Evolutionary conservation across 2,113 vertebrate species (phyloP), one percentile per base, ranked within the genome.

Genomic region (Perca fluviatilis): DNA sequence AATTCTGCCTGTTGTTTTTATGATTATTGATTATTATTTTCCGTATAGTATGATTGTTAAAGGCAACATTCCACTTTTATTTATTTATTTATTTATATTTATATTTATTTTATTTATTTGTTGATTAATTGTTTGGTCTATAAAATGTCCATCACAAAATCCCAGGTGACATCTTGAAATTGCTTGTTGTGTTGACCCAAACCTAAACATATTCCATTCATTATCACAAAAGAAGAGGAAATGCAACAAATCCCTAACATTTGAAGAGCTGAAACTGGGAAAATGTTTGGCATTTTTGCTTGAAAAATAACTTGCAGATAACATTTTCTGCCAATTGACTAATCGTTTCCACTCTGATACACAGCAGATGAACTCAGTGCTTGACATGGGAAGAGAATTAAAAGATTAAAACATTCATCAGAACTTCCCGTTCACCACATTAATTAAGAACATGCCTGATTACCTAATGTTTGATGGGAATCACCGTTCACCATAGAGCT

Each of bases 401-500:
- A 43, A 43, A 43, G 10, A 43, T 43, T 3, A 11, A 11, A 69
- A 21, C 13, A 27, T 70, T 57, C 15, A 77, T 51, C 74, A 51
- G 46, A 65, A 64, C 53, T 63, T 58, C 18, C 36, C 43, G 14
- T 21, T 43, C 46, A 11, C 43, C 16, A 25, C n/a, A 27, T 25
- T 7, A 25, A 60, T 69, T 57, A 71, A 27, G 19, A 67, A 16
- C 33, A 78, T 11, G 46, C 54, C 25, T 66, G 56, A 77, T 78
- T 61, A 27, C 19, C 61, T 36, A n/a, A 21, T 5, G 21, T 27
- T 27, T 21, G 27, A 68, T 19, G 46, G n/a, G 12, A 18, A 8
- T 57, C 40, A n/a, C 43, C 23, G 51, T 61, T 69, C 46, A 60
- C 61, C 23, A 14, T 25, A 5, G 56, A 69, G 46, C 46, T 61